These are phyloP conservation scores for Branchellion lobata DNA, from an alignment of 2,888 invertebrate species.

Conservation along the genomic window DNA sequence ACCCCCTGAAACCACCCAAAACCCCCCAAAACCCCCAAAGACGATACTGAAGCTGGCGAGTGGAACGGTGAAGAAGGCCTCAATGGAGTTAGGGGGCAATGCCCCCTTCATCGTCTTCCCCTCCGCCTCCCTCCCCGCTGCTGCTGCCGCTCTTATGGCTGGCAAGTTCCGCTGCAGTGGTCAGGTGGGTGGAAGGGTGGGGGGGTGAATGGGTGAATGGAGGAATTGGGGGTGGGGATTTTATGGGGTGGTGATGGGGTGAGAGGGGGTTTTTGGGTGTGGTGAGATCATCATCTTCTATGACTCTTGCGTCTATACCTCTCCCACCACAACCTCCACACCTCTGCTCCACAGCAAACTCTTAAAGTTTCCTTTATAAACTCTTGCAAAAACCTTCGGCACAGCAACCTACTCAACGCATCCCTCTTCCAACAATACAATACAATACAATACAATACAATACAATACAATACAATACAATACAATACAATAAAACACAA, in stretches of 20 bases:
- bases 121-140: slow-evolving; percentile 81
- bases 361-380: too few species aligned
- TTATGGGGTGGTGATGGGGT: neutral
- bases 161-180: slow-evolving; percentile 94
- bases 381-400: too few species aligned
- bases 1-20: too few species aligned
- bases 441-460: too few species aligned
- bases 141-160: slow-evolving; percentile 80
- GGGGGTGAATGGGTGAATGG: neutral
- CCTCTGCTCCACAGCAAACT: too few species aligned
- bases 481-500: too few species aligned
- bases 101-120: slow-evolving; percentile 96
- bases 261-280: neutral
- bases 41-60: slow-evolving; percentile 77
- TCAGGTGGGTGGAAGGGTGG: too few species aligned
- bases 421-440: too few species aligned
- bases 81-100: slow-evolving; percentile 95
- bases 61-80: slow-evolving; percentile 80
- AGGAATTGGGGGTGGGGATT: neutral
- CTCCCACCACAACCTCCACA: too few species aligned
- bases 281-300: neutral
- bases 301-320: neutral
- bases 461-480: too few species aligned
- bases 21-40: too few species aligned
- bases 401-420: too few species aligned